Evolutionary conservation across 2,797 vertebrate genomes (phyloP).

Genomic region (Anguilla anguilla): DNA sequence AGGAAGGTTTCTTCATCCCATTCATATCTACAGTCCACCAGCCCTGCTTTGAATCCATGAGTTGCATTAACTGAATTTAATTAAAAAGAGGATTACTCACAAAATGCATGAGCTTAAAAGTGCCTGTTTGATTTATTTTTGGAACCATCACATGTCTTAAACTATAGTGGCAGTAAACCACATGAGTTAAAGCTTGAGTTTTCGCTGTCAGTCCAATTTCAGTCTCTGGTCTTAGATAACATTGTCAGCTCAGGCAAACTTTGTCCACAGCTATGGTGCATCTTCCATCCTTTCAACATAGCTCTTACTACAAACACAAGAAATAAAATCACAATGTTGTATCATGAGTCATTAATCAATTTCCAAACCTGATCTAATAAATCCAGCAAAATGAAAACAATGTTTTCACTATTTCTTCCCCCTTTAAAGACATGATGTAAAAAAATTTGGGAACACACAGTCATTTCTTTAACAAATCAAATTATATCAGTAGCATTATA

Average conservation of each 20-base stretch:
- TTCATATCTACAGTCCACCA: constrained; percentile 23
- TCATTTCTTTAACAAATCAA: background rate
- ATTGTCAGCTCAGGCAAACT: background rate
- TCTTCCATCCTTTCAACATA: background rate
- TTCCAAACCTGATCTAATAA: background rate
- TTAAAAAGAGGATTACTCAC: constrained; percentile 38
- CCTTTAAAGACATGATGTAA: background rate
- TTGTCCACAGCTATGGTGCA: background rate
- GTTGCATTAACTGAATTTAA: constrained; percentile 22
- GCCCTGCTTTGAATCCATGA: background rate
- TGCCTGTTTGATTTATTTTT: constrained; percentile 43
- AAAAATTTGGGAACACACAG: background rate
- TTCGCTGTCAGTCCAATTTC: constrained; percentile 28
- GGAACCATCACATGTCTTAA: constrained; percentile 25
- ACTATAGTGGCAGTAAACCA: constrained; percentile 27
- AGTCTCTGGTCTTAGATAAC: constrained; percentile 38
- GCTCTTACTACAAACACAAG: background rate
- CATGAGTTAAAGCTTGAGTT: constrained; percentile 10
- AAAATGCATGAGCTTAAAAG: constrained; percentile 40
- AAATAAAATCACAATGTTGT: background rate
- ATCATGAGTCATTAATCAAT: background rate
- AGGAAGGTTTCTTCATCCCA: constrained; percentile 22
- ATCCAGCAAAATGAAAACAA: background rate
- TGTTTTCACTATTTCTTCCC: background rate
- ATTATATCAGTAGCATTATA: background rate